phyloP scores from a whole-genome alignment of 2,888 invertebrate species.

The Parascotia fuliginaria region DNA sequence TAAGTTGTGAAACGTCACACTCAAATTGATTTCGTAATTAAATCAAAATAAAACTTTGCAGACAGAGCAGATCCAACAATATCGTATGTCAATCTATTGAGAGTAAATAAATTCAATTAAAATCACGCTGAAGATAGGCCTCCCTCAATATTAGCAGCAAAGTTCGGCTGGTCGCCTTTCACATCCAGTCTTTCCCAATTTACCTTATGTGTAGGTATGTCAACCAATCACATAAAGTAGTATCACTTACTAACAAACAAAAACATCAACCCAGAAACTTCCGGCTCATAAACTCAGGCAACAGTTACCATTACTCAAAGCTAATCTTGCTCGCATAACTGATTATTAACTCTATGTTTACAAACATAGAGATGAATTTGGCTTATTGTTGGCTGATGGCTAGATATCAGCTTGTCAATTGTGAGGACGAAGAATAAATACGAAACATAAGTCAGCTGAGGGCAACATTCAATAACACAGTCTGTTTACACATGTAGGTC shows the following conservation, averaged over 20 bases:
- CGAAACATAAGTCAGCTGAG: constrained; percentile 30
- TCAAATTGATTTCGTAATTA: too few species aligned
- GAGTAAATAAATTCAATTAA: too few species aligned
- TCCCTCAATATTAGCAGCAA: too few species aligned
- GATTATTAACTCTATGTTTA: neutral
- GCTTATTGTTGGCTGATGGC: constrained; percentile 4
- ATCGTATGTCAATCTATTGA: too few species aligned
- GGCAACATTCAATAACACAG: constrained; percentile 56
- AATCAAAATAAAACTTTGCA: too few species aligned
- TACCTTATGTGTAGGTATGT: neutral
- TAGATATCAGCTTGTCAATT: constrained; percentile 22
- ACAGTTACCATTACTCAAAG: neutral
- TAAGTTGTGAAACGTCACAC: too few species aligned
- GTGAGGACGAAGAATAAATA: constrained; percentile 43
- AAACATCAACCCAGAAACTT: neutral
- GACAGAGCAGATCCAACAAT: too few species aligned
- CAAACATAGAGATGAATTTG: neutral
- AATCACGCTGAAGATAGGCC: too few species aligned
- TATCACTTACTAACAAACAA: neutral
- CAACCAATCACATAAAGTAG: neutral
- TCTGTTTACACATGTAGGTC: constrained; percentile 61
- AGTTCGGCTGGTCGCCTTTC: too few species aligned
- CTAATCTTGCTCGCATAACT: neutral
- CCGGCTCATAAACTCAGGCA: neutral
- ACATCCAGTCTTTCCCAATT: too few species aligned